Conservation (phyloP, 2,888 invertebrate genomes). For the Stenotaenia linearis region DNA sequence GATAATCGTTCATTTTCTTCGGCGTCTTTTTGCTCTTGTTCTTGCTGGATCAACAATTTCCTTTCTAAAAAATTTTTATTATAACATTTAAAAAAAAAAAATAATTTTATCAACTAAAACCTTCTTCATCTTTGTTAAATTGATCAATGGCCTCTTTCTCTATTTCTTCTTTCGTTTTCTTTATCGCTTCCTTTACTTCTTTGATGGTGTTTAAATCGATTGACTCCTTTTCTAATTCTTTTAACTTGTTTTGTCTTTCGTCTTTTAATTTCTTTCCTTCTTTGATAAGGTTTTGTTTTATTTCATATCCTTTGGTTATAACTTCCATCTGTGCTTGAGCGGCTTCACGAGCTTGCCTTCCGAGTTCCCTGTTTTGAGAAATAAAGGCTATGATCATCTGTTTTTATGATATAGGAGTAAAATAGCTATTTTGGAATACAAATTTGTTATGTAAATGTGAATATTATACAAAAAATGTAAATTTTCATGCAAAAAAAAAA, state of each 20-base stretch:
- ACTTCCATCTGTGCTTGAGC: conserved; percentile 67
- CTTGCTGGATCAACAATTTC: conserved; percentile 37
- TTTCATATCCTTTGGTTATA: conserved; percentile 69
- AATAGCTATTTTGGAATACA: too few species aligned
- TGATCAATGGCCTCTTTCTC: conserved; percentile 71
- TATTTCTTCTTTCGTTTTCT: conserved; percentile 63
- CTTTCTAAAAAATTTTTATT: neutral
- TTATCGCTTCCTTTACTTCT: conserved; percentile 62
- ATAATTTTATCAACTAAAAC: neutral
- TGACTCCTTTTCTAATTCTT: conserved; percentile 64
- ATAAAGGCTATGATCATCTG: too few species aligned
- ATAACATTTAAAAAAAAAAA: conserved; percentile 27
- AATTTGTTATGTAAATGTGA: too few species aligned
- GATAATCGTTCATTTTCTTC: conserved; percentile 51
- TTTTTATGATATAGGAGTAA: too few species aligned
- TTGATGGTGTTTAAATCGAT: conserved; percentile 72
- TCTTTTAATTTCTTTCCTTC: conserved; percentile 61
- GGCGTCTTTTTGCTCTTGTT: conserved; percentile 53
- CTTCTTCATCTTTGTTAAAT: conserved; percentile 62
- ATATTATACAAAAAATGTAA: too few species aligned
- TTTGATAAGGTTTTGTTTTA: conserved; percentile 66
- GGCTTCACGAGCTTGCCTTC: conserved; percentile 59
- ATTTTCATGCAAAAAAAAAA: too few species aligned
- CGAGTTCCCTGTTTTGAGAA: conserved; percentile 67
- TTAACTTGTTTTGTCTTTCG: conserved; percentile 55